Conservation (phyloP, 2,797 vertebrate genomes). For the Epinephelus coioides region DNA sequence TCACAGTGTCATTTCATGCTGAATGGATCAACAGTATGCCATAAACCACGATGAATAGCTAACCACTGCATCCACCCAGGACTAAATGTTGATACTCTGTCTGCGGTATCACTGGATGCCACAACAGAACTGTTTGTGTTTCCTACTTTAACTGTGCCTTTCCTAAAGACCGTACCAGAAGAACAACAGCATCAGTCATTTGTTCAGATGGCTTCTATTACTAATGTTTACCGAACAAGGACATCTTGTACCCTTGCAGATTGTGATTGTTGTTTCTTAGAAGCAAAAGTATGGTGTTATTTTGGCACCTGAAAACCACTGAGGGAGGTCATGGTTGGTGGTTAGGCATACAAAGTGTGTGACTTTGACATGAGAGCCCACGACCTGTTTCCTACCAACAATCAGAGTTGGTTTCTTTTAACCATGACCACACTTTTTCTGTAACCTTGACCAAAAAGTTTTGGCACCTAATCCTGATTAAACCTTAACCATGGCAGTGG, state of each 20-base stretch:
- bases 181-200: constrained; percentile 2
- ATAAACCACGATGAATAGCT: background rate
- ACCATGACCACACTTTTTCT: no score
- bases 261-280: background rate
- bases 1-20: constrained; percentile 14
- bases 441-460: no score
- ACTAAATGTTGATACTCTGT: background rate
- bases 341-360: no score
- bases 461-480: no score
- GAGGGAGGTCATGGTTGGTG: background rate
- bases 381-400: no score
- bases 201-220: background rate
- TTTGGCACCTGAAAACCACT: background rate
- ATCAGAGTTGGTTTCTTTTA: no score
- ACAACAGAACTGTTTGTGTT: background rate
- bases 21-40: background rate
- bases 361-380: no score
- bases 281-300: background rate
- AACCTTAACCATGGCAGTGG: no score
- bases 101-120: constrained; percentile 3
- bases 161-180: background rate
- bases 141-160: background rate
- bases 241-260: background rate
- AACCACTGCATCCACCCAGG: background rate
- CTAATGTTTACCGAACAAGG: background rate